Percentiles rank a stretch among this genome's conserved stretches.
Conservation (phyloP, 2,113 vertebrate species). For the Psammodynastes pulverulentus region DNA sequence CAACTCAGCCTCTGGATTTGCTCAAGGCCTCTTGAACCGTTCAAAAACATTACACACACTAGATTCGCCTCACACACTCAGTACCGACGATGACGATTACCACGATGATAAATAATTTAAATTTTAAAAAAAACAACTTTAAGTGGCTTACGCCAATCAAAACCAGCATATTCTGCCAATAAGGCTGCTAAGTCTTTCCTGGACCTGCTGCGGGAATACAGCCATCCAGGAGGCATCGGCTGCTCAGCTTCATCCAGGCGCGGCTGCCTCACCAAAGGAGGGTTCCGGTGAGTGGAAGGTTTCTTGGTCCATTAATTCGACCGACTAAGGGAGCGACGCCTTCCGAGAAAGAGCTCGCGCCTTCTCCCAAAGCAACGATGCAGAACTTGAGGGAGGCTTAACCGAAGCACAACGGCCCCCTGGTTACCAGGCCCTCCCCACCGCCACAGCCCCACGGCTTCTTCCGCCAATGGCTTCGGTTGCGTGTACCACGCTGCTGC, state of each 20-base stretch:
- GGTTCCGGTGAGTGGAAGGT: background rate
- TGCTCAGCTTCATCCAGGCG: background rate
- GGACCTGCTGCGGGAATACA: background rate
- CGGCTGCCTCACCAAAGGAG: background rate
- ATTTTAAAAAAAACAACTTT: background rate
- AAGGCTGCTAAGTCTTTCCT: background rate
- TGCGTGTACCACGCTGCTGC: background rate
- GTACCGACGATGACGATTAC: background rate
- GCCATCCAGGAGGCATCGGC: background rate
- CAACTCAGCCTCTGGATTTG: background rate
- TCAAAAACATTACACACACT: background rate
- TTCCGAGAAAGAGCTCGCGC: background rate
- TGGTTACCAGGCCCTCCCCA: background rate
- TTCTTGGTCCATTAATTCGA: background rate
- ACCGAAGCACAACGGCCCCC: background rate
- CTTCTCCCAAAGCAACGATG: background rate
- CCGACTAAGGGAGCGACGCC: background rate
- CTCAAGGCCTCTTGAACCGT: background rate
- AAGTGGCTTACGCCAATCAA: background rate
- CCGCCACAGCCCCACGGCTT: background rate
- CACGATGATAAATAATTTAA: background rate
- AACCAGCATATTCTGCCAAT: background rate
- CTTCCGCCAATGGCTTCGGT: background rate
- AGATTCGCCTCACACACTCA: background rate
- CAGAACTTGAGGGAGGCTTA: background rate